Percentiles rank a stretch among this genome's conserved stretches.
phyloP scores from a whole-genome alignment of 1,140 invertebrate genomes.

The Acromyrmex charruanus region DNA sequence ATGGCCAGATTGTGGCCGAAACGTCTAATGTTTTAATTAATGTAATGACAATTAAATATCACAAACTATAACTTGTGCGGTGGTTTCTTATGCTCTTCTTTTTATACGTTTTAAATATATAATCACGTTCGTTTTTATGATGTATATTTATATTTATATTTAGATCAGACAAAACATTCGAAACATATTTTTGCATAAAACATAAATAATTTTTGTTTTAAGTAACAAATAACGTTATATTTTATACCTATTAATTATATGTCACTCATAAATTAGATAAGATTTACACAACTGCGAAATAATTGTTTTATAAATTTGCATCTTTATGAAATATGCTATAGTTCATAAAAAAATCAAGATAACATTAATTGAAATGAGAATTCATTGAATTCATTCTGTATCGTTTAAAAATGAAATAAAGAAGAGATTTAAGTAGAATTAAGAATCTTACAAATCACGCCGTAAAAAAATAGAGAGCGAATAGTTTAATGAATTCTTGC shows the following conservation, averaged over 20 bases:
- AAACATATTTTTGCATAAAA: background rate
- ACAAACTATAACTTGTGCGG: no score
- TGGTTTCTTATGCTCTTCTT: no score
- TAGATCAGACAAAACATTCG: background rate
- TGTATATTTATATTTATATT: background rate
- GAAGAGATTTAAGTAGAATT: background rate
- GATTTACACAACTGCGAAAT: background rate
- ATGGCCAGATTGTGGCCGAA: no score
- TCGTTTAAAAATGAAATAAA: background rate
- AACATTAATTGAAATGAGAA: background rate
- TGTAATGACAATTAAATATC: no score
- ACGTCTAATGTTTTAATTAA: no score
- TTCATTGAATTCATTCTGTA: background rate
- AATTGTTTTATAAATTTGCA: slow-evolving; percentile 1
- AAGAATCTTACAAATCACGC: background rate
- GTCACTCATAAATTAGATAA: slow-evolving; percentile 17
- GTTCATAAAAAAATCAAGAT: background rate
- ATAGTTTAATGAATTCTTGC: slow-evolving; percentile 33
- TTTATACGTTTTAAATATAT: no score
- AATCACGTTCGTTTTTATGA: no score
- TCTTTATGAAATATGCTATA: slow-evolving; percentile 7
- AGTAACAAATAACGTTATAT: background rate
- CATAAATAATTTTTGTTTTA: background rate
- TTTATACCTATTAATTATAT: slow-evolving; percentile 23
- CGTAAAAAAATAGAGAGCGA: slow-evolving; percentile 14